These are phyloP conservation scores for Amiota mariae DNA, from an alignment of 2,888 invertebrate genomes.

Conservation along the genomic window DNA sequence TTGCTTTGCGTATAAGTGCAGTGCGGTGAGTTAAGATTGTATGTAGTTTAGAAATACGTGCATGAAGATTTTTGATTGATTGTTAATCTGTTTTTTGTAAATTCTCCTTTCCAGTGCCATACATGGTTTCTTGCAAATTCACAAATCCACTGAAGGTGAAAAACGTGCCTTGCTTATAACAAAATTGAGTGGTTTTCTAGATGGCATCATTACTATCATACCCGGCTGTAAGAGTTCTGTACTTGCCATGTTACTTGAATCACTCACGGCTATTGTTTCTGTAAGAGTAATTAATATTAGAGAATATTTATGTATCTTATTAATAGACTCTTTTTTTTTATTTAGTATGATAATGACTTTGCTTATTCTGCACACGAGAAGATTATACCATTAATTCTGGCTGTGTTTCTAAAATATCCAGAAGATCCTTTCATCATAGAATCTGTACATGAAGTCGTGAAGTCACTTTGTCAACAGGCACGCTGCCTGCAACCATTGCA, in stretches of 20 bases:
- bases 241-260: slow-evolving; percentile 75
- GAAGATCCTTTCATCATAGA: slow-evolving; percentile 79
- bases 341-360: slow-evolving; percentile 78
- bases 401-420: slow-evolving; percentile 80
- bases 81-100: neutral
- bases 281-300: too few species aligned
- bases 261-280: slow-evolving; percentile 75
- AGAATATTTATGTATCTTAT: too few species aligned
- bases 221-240: slow-evolving; percentile 75
- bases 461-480: slow-evolving; percentile 77
- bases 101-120: slow-evolving; percentile 56
- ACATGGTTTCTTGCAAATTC: slow-evolving; percentile 73
- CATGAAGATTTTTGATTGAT: neutral
- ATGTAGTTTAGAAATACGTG: neutral
- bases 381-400: slow-evolving; percentile 79
- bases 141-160: slow-evolving; percentile 74
- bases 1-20: slow-evolving; percentile 69
- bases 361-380: slow-evolving; percentile 78
- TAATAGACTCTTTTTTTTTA: too few species aligned
- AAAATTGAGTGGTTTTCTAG: slow-evolving; percentile 75
- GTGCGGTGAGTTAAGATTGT: slow-evolving; percentile 61
- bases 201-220: slow-evolving; percentile 74
- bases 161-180: slow-evolving; percentile 72
- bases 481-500: slow-evolving; percentile 77
- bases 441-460: slow-evolving; percentile 79